Base-by-base conservation (phyloP, 2,797 vertebrate genomes). In the Neostethus bicornis region DNA sequence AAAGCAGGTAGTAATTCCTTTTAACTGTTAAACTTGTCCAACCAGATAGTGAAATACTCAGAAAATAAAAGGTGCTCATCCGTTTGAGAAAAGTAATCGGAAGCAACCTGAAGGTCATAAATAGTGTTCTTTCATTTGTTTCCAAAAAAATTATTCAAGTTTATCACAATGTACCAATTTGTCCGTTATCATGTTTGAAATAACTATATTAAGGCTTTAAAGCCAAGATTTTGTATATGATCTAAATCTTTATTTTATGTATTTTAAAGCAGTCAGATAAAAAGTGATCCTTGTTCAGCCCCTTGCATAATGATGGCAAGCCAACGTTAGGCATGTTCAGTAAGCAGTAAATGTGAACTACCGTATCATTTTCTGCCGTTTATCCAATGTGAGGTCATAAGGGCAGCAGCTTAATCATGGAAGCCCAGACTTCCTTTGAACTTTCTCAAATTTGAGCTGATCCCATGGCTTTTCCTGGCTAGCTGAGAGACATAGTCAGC, bases 1-100 rank as follows among this genome's bases (percentile, higher is more conserved):
- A 53, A 32, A 83, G 28, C 87, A 52, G 69, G 86, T 80, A 47
- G 39, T 64, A 23, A 75, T 69, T 21, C 61, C 53, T 74, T 64
- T 51, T 41, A 13, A 4, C 47, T 65, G 47, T 56, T 59, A 70
- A 60, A 84, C 87, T 75, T 79, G 86, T 88, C 72, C 71, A 65
- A 77, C 85, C 34, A 77, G 82, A 48, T 55, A 2, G 31, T 60
- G 66, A 63, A 14, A 3, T 21, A 24, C 48, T 37, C 45, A 4
- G 1, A 67, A 42, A 31, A 63, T 47, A 64, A 64, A 57, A 20
- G 46, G 1, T 14, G 26, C 24, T 26, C 48, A 54, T 61, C 53
- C 74, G 37, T 38, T n/a, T 1, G 39, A 57, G 29, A 45, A 70
- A 73, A 64, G 12, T 53, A 61, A 79, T 62, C 29, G 16, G 8